Percentiles rank a stretch among this genome's conserved stretches.
Conservation (phyloP, 2,797 vertebrate genomes). For the Cirrhinus molitorella region DNA sequence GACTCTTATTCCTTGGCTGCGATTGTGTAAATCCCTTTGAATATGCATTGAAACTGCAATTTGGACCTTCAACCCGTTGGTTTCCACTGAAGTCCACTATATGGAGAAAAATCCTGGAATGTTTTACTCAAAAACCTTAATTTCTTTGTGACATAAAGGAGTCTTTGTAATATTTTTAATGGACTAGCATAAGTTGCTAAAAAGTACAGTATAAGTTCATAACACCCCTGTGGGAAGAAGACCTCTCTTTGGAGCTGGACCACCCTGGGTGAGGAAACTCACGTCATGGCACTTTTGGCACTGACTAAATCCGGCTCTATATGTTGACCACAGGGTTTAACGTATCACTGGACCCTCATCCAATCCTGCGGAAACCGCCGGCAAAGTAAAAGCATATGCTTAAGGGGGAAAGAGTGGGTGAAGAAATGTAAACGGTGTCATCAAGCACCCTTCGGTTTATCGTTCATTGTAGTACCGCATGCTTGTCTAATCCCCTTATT, state of each 20-base stretch:
- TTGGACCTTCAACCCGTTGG: no score
- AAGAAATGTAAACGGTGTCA: slow-evolving; percentile 55
- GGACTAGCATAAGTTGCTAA: neutral
- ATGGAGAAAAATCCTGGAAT: no score
- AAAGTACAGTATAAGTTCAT: neutral
- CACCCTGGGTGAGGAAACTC: slow-evolving; percentile 69
- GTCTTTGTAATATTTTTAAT: neutral
- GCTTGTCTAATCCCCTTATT: slow-evolving; percentile 51
- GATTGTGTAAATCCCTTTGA: no score
- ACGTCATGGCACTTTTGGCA: slow-evolving; percentile 62
- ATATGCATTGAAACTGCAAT: no score
- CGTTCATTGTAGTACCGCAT: slow-evolving; percentile 54
- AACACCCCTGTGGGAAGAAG: slow-evolving; percentile 41
- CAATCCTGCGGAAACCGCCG: slow-evolving; percentile 54
- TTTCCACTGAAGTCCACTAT: no score
- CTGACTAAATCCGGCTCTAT: slow-evolving; percentile 60
- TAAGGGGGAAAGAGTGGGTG: slow-evolving; percentile 17
- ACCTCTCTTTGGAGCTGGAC: slow-evolving; percentile 58
- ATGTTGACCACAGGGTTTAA: slow-evolving; percentile 68
- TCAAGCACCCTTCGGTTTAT: slow-evolving; percentile 61
- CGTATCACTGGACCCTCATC: slow-evolving; percentile 66
- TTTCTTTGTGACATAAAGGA: no score
- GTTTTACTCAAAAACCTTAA: no score
- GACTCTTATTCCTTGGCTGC: no score
- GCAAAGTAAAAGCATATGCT: slow-evolving; percentile 74